Base-by-base conservation (phyloP, 1,140 invertebrate species). In the Phthorimaea operculella region DNA sequence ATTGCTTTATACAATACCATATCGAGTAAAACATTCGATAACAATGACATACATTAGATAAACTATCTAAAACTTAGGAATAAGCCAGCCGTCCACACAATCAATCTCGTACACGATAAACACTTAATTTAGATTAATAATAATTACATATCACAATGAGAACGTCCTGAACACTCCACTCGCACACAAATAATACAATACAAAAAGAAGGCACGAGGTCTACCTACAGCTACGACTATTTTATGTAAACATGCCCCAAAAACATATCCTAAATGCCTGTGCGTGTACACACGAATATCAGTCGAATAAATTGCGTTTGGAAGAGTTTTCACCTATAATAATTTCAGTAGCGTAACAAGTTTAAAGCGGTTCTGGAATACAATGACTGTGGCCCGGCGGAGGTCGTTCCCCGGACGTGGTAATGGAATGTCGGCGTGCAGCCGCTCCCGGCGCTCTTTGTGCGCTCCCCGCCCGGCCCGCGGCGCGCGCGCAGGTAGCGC, bases 91-190 rank as follows among this genome's bases (percentile, higher is more conserved):
- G 72, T 74, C 62, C 75, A 79, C 72, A 68, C 76, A 67, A 66
- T 70, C 75, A 72, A 69, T 66, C 70, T 79, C 68, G 66, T 75
- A 77, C 75, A 80, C 81, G 74, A 74, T 79, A 83, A 75, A 81
- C 76, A 81, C 81, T 84, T 82, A 84, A 84, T 84, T 83, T 84
- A 84, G 79, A 79, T 84, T 79, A 76, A 80, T 79, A 80, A 76
- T 85, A 85, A 85, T 85, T 85, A 84, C 77, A 85, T 85, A 85
- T 85, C 81, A 85, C 81, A 85, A 82, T 85, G 79, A 81, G 77
- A 47, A 82, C 79, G 74, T 83, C 76, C 76, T 79, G 70, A 74
- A 74, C 74, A 72, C 65, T 64, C 73, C 70, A 79, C 69, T 76
- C 75, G 68, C 76, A 55, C 52, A 77, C 74, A 70, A 72, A 75